Base-by-base conservation (phyloP, 1,140 invertebrate genomes). In the Sycophaga agraensis region DNA sequence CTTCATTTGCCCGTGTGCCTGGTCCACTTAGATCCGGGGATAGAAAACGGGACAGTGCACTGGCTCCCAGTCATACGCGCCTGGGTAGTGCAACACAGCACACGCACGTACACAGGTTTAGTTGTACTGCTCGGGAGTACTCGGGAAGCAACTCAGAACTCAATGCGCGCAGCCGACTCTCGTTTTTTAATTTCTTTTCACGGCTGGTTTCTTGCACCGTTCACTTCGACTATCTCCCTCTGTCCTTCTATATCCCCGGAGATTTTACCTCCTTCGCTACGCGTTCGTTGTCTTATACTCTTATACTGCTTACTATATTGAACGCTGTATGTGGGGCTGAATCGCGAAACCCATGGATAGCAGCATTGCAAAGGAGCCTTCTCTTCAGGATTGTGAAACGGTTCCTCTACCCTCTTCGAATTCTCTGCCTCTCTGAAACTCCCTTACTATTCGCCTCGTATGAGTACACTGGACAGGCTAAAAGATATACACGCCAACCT, bases 61-160 rank as follows among this genome's bases (percentile, higher is more conserved):
- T 58, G 11, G n/a, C 22, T n/a, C 48, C 22, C 35, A 40, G 43
- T 48, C 55, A 57, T 49, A 49, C 45, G 45, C 56, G 34, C 22
- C 34, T 49, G n/a, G 6, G 8, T 40, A 49, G 31, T 17, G 43
- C 35, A 45, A 42, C 26, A 34, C 24, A 4, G 24, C 26, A 43
- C 26, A 55, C 24, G 6, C 16, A 43, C 12, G 9, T 39, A 39
- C n/a, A n/a, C n/a, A n/a, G n/a, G n/a, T n/a, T n/a, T n/a, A n/a
- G n/a, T n/a, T n/a, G n/a, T n/a, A n/a, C n/a, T n/a, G n/a, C n/a
- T n/a, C n/a, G n/a, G n/a, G n/a, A 39, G 11, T 24, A n/a, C 14
- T 46, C 8, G 24, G 0, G 4, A 46, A n/a, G n/a, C 4, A 2
- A 4, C 16, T 28, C 22, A 24, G 3, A 1, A 6, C 28, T 16